phyloP scores from a whole-genome alignment of 1,140 invertebrate genomes.

The Mercenaria mercenaria region DNA sequence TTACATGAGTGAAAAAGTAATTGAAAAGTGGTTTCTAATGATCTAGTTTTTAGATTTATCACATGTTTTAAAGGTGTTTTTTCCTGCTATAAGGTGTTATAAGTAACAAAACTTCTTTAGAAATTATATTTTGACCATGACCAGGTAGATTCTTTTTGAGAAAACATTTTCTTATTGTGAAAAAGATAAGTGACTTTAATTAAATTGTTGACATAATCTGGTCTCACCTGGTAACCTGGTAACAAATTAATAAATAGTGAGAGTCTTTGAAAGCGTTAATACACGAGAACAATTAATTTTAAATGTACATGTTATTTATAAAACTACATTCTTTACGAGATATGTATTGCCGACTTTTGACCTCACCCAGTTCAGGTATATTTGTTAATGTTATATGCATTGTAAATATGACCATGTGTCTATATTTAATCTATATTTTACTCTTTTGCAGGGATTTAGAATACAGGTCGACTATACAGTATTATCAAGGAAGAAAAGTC shows the following conservation, averaged over 20 bases:
- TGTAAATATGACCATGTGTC: not conserved
- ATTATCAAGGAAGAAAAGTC: slow-evolving; percentile 21
- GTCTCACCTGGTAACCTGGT: not conserved
- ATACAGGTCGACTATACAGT: not conserved
- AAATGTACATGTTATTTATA: not conserved
- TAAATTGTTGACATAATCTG: not conserved
- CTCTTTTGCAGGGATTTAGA: not conserved
- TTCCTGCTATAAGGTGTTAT: no score
- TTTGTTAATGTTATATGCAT: not conserved
- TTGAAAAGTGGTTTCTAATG: no score
- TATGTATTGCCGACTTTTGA: not conserved
- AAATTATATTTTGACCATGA: no score
- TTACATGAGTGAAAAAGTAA: no score
- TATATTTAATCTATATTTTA: not conserved
- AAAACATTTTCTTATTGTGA: no score
- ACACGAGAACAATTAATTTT: not conserved
- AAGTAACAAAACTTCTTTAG: no score
- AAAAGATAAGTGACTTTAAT: no score
- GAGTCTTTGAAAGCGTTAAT: not conserved
- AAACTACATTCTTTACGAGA: not conserved
- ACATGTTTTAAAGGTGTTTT: no score
- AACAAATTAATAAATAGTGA: not conserved
- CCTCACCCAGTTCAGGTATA: not conserved
- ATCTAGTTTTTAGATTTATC: no score
- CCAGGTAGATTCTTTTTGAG: no score